These are phyloP conservation scores for Centropus bengalensis DNA, from an alignment of 2,113 vertebrate species.

Conservation along the genomic window DNA sequence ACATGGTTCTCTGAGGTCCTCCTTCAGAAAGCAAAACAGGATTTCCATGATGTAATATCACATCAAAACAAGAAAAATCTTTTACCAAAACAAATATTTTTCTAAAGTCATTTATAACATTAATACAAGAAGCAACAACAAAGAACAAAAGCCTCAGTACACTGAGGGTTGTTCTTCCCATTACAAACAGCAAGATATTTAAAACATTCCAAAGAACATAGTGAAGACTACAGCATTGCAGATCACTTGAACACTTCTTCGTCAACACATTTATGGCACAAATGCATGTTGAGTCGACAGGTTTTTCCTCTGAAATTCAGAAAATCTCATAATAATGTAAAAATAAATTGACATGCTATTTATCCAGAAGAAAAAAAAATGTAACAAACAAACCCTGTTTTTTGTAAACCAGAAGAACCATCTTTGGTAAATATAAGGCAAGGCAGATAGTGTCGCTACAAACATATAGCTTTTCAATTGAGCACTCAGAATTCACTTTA, in stretches of 20 bases:
- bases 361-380: background rate
- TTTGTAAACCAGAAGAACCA: background rate
- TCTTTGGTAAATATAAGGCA: background rate
- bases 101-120: background rate
- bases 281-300: background rate
- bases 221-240: rapidly evolving
- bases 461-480: background rate
- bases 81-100: background rate
- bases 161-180: background rate
- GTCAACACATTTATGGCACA: background rate
- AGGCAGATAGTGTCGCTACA: background rate
- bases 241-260: background rate
- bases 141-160: background rate
- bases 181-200: background rate
- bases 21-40: conserved; percentile 75
- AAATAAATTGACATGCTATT: background rate
- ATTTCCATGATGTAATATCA: background rate
- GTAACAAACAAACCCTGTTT: background rate
- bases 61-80: background rate
- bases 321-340: background rate
- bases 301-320: background rate
- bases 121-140: background rate
- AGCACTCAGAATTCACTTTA: background rate
- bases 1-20: conserved; percentile 90
- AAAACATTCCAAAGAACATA: background rate